Evolutionary conservation across 2,888 invertebrate genomes (phyloP), one percentile per base, ranked within the genome.

Genomic region (Scaptodrosophila latifasciaeformis): DNA sequence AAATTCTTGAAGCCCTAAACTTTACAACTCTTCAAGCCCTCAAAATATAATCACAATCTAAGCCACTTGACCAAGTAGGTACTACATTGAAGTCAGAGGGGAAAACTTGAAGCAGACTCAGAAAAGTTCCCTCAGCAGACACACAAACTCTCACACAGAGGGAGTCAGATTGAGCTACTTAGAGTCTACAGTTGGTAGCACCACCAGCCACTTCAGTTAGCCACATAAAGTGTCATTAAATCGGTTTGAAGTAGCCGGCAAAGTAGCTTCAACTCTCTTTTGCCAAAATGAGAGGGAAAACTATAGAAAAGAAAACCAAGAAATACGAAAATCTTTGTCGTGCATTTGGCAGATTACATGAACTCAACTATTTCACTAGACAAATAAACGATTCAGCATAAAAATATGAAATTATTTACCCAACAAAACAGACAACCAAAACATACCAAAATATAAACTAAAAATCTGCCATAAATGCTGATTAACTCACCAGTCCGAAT

Each of bases 171-270:
- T 12, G 12, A 12, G 12, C n/a, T 27, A 30, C n/a, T 2, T 30
- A 12, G n/a, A 30, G 30, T 5, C 30, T 30, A 12, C n/a, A n/a
- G 17, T 40, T 40, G 12, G n/a, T 24, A 18, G 30, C 15, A 7
- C 13, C 6, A 17, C 15, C 17, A 57, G 52, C 62, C 59, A 62
- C 72, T 72, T 54, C 67, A 61, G 65, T 48, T 50, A 58, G 62
- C 72, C 68, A 70, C 81, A 77, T 79, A 79, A 79, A 79, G 79
- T 81, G 79, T 79, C 81, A 79, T 79, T 79, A 79, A 77, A 62
- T 77, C 62, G 70, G 81, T n/a, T 72, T 81, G 70, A 59, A 56
- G 58, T 40, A 55, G 50, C 30, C 9, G 17, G 24, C 24, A 43
- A n/a, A n/a, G n/a, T n/a, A n/a, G 34, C 43, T 45, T 44, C 43